These are phyloP conservation scores for Dreissena rostriformis DNA, from an alignment of 1,140 invertebrate genomes.

Conservation along the genomic window DNA sequence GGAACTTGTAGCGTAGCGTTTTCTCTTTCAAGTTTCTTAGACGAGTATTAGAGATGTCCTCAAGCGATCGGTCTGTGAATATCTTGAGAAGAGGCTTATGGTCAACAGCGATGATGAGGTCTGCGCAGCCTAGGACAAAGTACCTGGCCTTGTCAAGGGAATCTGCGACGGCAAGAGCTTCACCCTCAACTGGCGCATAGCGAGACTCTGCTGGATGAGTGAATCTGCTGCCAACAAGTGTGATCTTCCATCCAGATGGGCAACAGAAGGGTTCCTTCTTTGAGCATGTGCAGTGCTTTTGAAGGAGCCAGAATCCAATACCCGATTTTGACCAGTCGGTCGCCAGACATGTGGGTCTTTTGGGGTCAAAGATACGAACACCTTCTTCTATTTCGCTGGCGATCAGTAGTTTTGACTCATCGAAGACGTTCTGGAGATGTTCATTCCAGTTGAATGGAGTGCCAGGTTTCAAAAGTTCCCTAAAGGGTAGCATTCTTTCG, in stretches of 20 bases:
- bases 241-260: slow-evolving; percentile 7
- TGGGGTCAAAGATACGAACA: too few relatives aligned
- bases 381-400: too few relatives aligned
- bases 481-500: slow-evolving; percentile 55
- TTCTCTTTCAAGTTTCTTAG: slow-evolving; percentile 63
- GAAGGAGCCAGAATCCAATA: too few relatives aligned
- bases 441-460: slow-evolving; percentile 50
- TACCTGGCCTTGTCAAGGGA: slow-evolving; percentile 61
- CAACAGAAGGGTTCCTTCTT: not conserved
- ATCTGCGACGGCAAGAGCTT: slow-evolving; percentile 66
- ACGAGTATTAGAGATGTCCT: slow-evolving; percentile 56
- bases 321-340: too few relatives aligned
- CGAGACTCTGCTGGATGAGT: not conserved
- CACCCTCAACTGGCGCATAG: slow-evolving; percentile 59
- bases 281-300: not conserved
- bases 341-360: too few relatives aligned
- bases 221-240: slow-evolving; percentile 3
- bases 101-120: slow-evolving; percentile 60
- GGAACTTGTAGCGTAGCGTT: slow-evolving; percentile 53
- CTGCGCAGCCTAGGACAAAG: slow-evolving; percentile 59
- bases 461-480: slow-evolving; percentile 47
- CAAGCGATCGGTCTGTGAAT: slow-evolving; percentile 52
- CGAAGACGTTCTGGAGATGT: not conserved
- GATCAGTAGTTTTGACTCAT: too few relatives aligned
- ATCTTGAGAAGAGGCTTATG: slow-evolving; percentile 63